These are phyloP conservation scores for Etheostoma perlongum DNA, from an alignment of 2,797 vertebrate species.

Conservation along the genomic window DNA sequence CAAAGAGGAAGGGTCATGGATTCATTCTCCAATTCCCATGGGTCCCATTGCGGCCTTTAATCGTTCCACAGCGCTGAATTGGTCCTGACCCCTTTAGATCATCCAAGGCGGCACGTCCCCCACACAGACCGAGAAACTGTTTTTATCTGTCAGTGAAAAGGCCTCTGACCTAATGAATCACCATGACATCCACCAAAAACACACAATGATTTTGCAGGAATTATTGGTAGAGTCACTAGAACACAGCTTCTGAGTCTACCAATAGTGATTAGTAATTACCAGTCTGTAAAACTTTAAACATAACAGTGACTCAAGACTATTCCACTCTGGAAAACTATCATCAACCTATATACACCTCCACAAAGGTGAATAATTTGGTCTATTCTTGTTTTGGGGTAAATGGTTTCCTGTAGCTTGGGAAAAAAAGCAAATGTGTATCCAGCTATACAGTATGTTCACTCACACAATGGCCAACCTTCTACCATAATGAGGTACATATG, in stretches of 20 bases:
- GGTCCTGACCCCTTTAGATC: slow-evolving; percentile 51
- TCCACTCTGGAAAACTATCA: slow-evolving; percentile 31
- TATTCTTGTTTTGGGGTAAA: slow-evolving; percentile 17
- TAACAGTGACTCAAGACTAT: slow-evolving; percentile 21
- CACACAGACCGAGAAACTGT: slow-evolving; percentile 18
- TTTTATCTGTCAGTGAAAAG: slow-evolving; percentile 40
- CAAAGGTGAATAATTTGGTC: slow-evolving; percentile 15
- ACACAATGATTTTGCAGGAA: slow-evolving; percentile 18
- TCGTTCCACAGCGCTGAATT: slow-evolving; percentile 47
- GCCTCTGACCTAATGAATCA: slow-evolving; percentile 47
- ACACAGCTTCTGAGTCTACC: neutral
- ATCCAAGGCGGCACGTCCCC: slow-evolving; percentile 24
- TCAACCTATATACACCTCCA: slow-evolving; percentile 3
- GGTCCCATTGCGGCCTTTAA: slow-evolving; percentile 48
- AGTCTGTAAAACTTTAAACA: slow-evolving; percentile 9
- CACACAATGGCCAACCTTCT: neutral
- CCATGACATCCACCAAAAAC: slow-evolving; percentile 40
- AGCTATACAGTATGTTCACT: slow-evolving; percentile 12
- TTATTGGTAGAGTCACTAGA: slow-evolving; percentile 12
- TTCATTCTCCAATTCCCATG: slow-evolving; percentile 63
- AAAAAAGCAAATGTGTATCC: slow-evolving; percentile 26
- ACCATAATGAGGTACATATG: slow-evolving; percentile 26
- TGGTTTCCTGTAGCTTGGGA: neutral
- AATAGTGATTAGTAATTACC: slow-evolving; percentile 21
- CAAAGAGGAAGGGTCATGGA: slow-evolving; percentile 56